A percentile compares a stretch with the other conserved stretches of the same genome.
Conservation (phyloP, 2,888 invertebrate genomes). For the Norana najaformis region DNA sequence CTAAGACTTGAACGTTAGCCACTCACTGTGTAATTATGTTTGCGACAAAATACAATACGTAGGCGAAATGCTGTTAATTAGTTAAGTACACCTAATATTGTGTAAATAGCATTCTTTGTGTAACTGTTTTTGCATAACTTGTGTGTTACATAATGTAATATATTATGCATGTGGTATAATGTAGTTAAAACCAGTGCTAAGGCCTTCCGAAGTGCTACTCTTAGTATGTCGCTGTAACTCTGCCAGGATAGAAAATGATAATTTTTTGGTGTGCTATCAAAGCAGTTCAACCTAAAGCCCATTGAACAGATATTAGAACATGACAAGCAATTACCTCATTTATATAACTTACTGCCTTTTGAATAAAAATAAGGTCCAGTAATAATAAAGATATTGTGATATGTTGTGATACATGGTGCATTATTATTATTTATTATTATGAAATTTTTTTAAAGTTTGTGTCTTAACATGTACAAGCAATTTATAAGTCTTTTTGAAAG, state of each 20-base stretch:
- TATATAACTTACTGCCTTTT: background rate
- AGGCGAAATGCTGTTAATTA: background rate
- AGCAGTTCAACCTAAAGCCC: background rate
- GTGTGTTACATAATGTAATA: background rate
- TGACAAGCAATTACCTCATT: background rate
- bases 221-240: no score
- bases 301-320: background rate
- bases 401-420: background rate
- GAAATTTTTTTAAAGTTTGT: background rate
- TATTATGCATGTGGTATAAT: background rate
- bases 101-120: background rate
- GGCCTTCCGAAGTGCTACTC: no score
- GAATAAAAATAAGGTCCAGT: slow-evolving; percentile 5
- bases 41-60: background rate
- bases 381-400: slow-evolving; percentile 5
- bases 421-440: background rate
- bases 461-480: background rate
- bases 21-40: background rate
- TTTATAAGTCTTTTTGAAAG: background rate
- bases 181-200: background rate
- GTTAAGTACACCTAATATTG: background rate
- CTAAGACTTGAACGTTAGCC: background rate
- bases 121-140: background rate
- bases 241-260: background rate
- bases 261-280: background rate